Percentiles rank a stretch among this genome's conserved stretches.
Evolutionary conservation across 2,888 invertebrate species (phyloP).

Genomic region (Drosophila barbarae): DNA sequence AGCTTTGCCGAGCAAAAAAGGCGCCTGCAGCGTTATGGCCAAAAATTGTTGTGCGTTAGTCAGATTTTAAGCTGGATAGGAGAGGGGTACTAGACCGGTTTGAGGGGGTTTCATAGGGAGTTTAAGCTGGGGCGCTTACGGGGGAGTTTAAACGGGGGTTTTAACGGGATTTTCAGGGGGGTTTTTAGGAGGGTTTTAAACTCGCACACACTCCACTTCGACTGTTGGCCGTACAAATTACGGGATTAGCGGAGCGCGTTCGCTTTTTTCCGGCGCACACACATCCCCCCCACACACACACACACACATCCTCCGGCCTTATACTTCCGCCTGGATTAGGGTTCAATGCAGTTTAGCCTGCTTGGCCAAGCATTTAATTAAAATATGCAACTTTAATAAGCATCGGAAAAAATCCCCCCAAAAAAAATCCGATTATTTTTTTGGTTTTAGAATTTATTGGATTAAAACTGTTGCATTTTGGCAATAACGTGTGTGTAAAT

Average conservation of each 20-base stretch:
- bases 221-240: conserved; percentile 73
- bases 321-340: conserved; percentile 53
- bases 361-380: conserved; percentile 58
- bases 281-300: not conserved
- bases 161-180: not conserved
- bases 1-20: conserved; percentile 53
- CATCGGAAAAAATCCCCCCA: not conserved
- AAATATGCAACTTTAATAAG: conserved; percentile 68
- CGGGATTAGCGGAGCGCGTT: conserved; percentile 61
- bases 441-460: conserved; percentile 42
- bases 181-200: conserved; percentile 11
- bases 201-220: conserved; percentile 6
- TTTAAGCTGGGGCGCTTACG: not conserved
- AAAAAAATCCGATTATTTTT: conserved; percentile 1
- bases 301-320: not conserved
- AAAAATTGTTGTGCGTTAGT: conserved; percentile 73
- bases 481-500: conserved; percentile 30
- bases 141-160: conserved; percentile 10
- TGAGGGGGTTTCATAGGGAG: conserved; percentile 1
- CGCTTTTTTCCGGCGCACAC: conserved; percentile 55
- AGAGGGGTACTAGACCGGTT: not conserved
- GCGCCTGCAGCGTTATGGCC: conserved; percentile 61
- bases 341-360: conserved; percentile 54
- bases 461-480: conserved; percentile 55
- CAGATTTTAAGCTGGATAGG: conserved; percentile 60